A percentile compares a stretch with the other conserved stretches of the same genome.
Evolutionary conservation across 2,113 vertebrate genomes (phyloP).

Genomic region (Malurus elegans): DNA sequence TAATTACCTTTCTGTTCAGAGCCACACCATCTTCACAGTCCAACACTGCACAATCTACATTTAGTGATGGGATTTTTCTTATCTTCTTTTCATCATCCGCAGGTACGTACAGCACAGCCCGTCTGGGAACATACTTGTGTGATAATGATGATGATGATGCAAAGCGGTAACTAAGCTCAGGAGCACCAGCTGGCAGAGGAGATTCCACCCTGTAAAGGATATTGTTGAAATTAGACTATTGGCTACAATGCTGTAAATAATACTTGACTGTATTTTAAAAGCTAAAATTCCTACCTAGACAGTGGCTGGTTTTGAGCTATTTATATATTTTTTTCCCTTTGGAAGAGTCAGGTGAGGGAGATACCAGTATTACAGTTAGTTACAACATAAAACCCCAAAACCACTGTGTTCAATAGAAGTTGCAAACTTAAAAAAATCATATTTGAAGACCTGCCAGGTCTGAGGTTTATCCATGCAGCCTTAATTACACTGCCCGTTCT

Average conservation of each 20-base stretch:
- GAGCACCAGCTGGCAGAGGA: neutral
- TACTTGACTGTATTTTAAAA: neutral
- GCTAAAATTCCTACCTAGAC: neutral
- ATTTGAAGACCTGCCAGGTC: neutral
- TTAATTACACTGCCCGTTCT: accelerated
- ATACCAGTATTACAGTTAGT: neutral
- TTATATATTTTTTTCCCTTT: neutral
- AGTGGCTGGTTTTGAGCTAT: neutral
- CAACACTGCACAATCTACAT: conserved; percentile 90
- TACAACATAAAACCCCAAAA: neutral
- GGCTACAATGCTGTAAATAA: neutral
- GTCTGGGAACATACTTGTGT: conserved; percentile 86
- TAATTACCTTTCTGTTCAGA: conserved; percentile 90
- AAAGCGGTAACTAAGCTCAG: conserved; percentile 17
- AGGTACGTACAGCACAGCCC: conserved; percentile 93
- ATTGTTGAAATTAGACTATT: conserved; percentile 1
- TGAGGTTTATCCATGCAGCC: neutral
- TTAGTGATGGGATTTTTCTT: conserved; percentile 85
- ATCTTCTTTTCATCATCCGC: conserved; percentile 94
- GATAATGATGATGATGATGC: conserved; percentile 30
- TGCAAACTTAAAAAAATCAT: neutral
- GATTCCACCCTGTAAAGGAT: conserved; percentile 60
- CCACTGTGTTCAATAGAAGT: neutral
- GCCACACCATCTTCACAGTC: conserved; percentile 98
- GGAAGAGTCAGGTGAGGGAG: neutral